These are phyloP conservation scores for Tillus elongatus DNA, from an alignment of 2,888 invertebrate species.

Conservation along the genomic window DNA sequence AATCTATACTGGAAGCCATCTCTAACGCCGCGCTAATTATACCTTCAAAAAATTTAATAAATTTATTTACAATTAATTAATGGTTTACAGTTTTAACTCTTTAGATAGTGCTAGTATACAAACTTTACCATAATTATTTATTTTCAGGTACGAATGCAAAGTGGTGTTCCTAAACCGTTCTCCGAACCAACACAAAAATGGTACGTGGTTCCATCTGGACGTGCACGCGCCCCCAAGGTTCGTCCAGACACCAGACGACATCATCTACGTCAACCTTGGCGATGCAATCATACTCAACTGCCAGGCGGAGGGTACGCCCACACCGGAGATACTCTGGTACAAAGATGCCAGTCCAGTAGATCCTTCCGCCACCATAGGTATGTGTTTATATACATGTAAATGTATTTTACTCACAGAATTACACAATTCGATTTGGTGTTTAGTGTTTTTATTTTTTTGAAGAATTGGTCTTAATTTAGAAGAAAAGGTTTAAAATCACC, in stretches of 20 bases:
- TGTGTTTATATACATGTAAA: slow-evolving; percentile 11
- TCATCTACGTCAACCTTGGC: slow-evolving; percentile 93
- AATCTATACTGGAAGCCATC: too few species aligned
- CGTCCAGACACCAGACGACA: slow-evolving; percentile 90
- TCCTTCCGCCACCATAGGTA: slow-evolving; percentile 70
- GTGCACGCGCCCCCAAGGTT: slow-evolving; percentile 94
- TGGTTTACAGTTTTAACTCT: too few species aligned
- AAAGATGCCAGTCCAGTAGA: slow-evolving; percentile 89
- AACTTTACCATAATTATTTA: too few species aligned
- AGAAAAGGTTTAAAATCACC: too few species aligned
- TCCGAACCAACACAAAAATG: slow-evolving; percentile 85
- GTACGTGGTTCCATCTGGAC: slow-evolving; percentile 96
- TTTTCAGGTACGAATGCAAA: slow-evolving; percentile 43
- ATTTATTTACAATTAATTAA: too few species aligned
- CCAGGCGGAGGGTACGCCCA: slow-evolving; percentile 92
- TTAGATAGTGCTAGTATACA: too few species aligned
- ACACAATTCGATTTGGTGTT: too few species aligned
- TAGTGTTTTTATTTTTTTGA: too few species aligned
- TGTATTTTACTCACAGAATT: too few species aligned
- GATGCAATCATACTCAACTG: slow-evolving; percentile 94
- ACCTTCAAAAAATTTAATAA: too few species aligned
- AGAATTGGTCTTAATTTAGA: too few species aligned
- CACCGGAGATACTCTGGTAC: slow-evolving; percentile 93
- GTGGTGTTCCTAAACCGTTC: slow-evolving; percentile 93
- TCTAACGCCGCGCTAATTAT: too few species aligned